These are phyloP conservation scores for Gerris buenoi DNA, from an alignment of 1,140 invertebrate species.

Conservation along the genomic window DNA sequence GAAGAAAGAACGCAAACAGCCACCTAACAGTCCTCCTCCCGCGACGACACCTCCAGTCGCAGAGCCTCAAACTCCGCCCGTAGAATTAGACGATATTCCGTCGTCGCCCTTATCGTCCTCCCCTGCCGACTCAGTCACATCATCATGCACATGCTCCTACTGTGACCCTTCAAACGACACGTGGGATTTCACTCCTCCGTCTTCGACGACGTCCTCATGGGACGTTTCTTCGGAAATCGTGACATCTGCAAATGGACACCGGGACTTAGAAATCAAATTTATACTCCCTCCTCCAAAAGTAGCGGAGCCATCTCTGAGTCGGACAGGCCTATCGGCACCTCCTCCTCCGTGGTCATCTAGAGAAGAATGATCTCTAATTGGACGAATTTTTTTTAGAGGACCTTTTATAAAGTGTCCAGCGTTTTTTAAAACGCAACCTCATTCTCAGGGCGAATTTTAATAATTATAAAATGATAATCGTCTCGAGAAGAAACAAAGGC, in stretches of 20 bases:
- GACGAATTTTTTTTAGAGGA: background rate
- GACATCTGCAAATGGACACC: slow-evolving; percentile 55
- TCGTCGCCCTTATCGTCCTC: slow-evolving; percentile 23
- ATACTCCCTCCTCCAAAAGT: slow-evolving; percentile 33
- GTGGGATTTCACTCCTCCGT: slow-evolving; percentile 43
- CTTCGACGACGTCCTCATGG: slow-evolving; percentile 26
- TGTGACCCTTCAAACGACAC: slow-evolving; percentile 60
- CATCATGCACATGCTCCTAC: slow-evolving; percentile 53
- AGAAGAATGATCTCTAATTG: background rate
- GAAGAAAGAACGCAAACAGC: slow-evolving; percentile 72
- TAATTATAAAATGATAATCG: no score
- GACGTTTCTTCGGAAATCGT: slow-evolving; percentile 64
- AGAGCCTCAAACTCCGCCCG: slow-evolving; percentile 17
- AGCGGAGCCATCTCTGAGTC: slow-evolving; percentile 3
- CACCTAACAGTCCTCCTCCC: slow-evolving; percentile 21
- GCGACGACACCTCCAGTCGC: slow-evolving; percentile 10
- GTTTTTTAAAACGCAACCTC: no score
- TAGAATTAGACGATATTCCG: background rate
- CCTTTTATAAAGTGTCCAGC: no score
- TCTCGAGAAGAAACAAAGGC: no score
- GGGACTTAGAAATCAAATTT: slow-evolving; percentile 62
- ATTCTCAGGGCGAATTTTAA: no score
- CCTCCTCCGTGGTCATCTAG: slow-evolving; percentile 11
- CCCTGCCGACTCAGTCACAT: slow-evolving; percentile 18
- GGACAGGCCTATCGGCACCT: slow-evolving; percentile 3